Evolutionary conservation across 2,888 invertebrate genomes (phyloP), one percentile per base, ranked within the genome.

Genomic region (Cephonodes hylas): DNA sequence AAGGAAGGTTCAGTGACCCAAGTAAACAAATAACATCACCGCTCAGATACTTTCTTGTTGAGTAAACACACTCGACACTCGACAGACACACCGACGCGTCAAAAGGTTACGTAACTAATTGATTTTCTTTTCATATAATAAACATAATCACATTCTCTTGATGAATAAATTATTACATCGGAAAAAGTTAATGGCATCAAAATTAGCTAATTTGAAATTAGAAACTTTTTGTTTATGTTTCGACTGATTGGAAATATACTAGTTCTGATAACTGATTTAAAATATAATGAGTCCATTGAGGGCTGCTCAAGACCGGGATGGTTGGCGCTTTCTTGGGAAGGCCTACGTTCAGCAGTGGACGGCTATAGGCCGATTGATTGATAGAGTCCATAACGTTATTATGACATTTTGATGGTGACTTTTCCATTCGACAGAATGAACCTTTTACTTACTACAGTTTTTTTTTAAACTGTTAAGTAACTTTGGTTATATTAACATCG

Each of bases 131-230:
- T 53, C 18, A 45, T 53, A 25, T 48, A 18, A 46, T 53, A 31
- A 53, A 53, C 53, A 31, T 31, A 31, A 53, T 31, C 27, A 53
- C 27, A 53, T 8, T 53, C 48, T 53, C 27, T 13, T 45, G 45
- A 53, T 53, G 53, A 53, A 53, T 38, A 38, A 38, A 38, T n/a
- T 53, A 53, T 53, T 53, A 5, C 18, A 53, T 31, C 27, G n/a
- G 10, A 13, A 38, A 38, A 38, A 38, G 4, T 38, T 0, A 13
- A 13, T 13, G 3, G 38, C n/a, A 38, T 53, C 18, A 31, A 27
- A 53, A 27, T 53, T 27, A 8, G 27, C 31, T 18, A 6, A 31
- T 27, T 53, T 18, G 31, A 45, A 45, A 45, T 45, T 45, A 45
- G 45, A 45, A 45, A 45, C 23, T 22, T 45, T 45, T 13, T 22